phyloP scores from a whole-genome alignment of 2,797 vertebrate genomes.

The Melopsittacus undulatus region DNA sequence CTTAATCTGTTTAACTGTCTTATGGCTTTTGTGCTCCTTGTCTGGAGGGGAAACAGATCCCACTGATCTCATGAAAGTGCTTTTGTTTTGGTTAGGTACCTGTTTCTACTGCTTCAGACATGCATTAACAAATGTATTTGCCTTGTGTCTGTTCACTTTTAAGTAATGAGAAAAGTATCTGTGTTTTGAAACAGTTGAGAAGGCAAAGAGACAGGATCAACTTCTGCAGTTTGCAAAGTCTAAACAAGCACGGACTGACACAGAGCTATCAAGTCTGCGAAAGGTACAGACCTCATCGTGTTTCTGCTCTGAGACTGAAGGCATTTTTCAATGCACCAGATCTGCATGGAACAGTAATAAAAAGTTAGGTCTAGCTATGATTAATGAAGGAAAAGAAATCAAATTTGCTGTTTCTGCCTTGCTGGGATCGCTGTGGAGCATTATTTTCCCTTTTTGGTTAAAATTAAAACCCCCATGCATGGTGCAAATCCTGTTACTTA shows the following conservation, averaged over 20 bases:
- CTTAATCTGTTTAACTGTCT: background rate
- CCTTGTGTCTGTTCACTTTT: background rate
- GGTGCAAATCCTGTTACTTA: background rate
- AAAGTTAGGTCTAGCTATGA: background rate
- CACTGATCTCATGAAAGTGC: background rate
- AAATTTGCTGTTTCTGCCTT: background rate
- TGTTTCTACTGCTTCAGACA: background rate
- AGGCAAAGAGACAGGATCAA: constrained; percentile 84
- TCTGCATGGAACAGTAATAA: background rate
- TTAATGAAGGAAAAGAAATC: background rate
- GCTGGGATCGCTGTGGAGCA: background rate
- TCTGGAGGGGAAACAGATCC: background rate
- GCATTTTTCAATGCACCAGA: background rate
- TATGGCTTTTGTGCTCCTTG: background rate
- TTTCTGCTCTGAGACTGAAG: background rate
- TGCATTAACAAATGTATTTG: background rate
- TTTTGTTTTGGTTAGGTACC: background rate
- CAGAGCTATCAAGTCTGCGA: constrained; percentile 80
- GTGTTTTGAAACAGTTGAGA: constrained; percentile 79
- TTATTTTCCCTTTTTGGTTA: background rate
- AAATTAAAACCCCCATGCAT: background rate
- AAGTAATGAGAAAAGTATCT: background rate
- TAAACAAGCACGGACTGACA: constrained; percentile 82
- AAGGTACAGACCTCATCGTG: constrained; percentile 73
- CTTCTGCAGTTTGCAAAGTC: constrained; percentile 85